Conservation (phyloP, 2,113 vertebrate genomes). For the Actenoides hombroni region DNA sequence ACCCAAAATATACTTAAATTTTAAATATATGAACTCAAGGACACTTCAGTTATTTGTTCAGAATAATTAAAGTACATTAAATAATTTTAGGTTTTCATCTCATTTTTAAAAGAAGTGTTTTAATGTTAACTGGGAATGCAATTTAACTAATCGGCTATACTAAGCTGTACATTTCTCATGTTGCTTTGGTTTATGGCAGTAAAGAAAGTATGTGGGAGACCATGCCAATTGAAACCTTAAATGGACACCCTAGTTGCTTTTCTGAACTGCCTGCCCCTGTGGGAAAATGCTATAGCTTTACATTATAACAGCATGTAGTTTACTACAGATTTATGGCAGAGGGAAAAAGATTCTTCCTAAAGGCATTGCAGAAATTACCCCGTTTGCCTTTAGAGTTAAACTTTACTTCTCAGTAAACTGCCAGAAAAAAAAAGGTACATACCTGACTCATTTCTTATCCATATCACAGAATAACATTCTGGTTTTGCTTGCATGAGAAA, state of each 20-base stretch:
- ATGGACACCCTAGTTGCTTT: background rate
- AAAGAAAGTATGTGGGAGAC: background rate
- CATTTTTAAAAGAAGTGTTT: background rate
- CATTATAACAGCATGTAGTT: background rate
- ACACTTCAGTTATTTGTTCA: background rate
- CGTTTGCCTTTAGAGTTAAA: background rate
- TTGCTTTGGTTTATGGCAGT: background rate
- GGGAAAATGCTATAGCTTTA: background rate
- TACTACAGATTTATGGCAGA: background rate
- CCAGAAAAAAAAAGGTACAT: background rate
- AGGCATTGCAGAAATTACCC: background rate
- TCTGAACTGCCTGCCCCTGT: background rate
- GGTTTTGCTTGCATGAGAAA: background rate
- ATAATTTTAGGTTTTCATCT: background rate
- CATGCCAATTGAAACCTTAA: background rate
- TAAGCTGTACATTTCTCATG: background rate
- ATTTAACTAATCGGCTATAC: background rate
- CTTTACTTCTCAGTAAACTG: background rate
- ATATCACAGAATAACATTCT: background rate
- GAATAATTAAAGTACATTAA: background rate
- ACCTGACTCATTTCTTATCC: background rate
- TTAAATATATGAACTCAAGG: background rate
- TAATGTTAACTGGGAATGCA: background rate
- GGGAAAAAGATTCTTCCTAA: background rate
- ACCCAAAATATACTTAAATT: background rate